phyloP scores from a whole-genome alignment of 2,888 invertebrate species.

The Diachrysia chrysitis region DNA sequence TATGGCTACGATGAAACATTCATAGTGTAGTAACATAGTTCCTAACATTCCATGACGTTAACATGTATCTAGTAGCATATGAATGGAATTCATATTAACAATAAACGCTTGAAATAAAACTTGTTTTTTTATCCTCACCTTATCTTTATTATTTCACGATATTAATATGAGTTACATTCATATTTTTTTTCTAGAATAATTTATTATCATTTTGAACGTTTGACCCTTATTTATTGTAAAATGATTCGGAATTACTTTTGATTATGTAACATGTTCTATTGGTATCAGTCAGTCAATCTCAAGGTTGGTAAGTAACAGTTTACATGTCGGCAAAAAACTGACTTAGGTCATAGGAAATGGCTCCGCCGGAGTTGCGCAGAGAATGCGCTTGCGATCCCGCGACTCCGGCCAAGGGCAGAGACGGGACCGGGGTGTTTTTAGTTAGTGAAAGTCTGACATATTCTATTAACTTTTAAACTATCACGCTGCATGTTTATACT shows the following conservation, averaged over 20 bases:
- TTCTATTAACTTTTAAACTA: too few relatives aligned
- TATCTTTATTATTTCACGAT: constrained; percentile 65
- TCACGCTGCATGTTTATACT: too few relatives aligned
- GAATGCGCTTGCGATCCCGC: too few relatives aligned
- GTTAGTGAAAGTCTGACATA: too few relatives aligned
- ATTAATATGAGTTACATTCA: constrained; percentile 88
- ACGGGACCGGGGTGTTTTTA: too few relatives aligned
- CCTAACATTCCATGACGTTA: constrained; percentile 58
- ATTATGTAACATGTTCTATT: not conserved
- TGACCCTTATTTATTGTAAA: constrained; percentile 19
- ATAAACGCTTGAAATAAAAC: constrained; percentile 81
- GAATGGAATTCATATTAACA: constrained; percentile 88
- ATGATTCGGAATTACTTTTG: not conserved
- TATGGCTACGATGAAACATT: constrained; percentile 28
- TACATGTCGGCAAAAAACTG: not conserved
- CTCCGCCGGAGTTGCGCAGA: not conserved
- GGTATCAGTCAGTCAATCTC: not conserved
- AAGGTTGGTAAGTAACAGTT: not conserved
- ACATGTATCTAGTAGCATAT: constrained; percentile 66
- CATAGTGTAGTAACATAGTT: constrained; percentile 42
- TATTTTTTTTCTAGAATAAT: constrained; percentile 61
- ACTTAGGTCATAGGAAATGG: not conserved
- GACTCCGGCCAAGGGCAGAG: too few relatives aligned
- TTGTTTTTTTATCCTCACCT: constrained; percentile 74
- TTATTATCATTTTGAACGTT: constrained; percentile 35